phyloP scores from a whole-genome alignment of 35 echinoderm and acorn worm genomes.

The Strongylocentrotus purpuratus region DNA sequence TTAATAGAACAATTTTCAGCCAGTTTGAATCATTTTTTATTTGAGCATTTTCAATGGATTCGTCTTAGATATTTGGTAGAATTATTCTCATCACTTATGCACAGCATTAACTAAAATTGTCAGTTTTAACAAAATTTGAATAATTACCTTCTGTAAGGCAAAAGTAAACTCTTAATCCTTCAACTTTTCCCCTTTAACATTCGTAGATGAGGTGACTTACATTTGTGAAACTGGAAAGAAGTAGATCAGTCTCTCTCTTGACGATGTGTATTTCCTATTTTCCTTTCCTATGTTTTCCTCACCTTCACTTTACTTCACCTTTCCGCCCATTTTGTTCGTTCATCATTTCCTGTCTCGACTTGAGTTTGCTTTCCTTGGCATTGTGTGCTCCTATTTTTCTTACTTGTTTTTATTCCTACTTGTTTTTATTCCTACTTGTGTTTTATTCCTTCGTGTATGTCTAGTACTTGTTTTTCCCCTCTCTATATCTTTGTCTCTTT shows the following conservation, averaged over 20 bases:
- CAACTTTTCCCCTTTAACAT: too few species aligned
- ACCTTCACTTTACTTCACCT: background rate
- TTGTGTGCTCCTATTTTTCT: background rate
- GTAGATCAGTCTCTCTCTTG: background rate
- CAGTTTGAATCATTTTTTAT: too few species aligned
- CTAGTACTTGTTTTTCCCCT: too few species aligned
- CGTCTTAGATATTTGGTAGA: background rate
- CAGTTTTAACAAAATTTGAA: too few species aligned
- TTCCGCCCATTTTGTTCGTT: background rate
- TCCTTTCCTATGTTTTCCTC: background rate
- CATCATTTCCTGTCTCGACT: background rate
- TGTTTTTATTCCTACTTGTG: background rate
- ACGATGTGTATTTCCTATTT: background rate
- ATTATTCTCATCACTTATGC: background rate
- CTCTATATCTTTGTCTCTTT: too few species aligned
- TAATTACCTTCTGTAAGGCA: too few species aligned
- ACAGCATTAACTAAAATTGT: background rate
- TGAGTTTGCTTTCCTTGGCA: background rate
- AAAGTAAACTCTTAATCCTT: too few species aligned
- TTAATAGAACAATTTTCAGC: background rate
- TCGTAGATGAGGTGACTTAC: too few species aligned
- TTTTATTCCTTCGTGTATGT: too few species aligned
- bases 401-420: background rate
- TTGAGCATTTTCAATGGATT: background rate
- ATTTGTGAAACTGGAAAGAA: too few species aligned